Evolutionary conservation across 2,888 invertebrate species (phyloP).

Genomic region (Nymphalis urticae): DNA sequence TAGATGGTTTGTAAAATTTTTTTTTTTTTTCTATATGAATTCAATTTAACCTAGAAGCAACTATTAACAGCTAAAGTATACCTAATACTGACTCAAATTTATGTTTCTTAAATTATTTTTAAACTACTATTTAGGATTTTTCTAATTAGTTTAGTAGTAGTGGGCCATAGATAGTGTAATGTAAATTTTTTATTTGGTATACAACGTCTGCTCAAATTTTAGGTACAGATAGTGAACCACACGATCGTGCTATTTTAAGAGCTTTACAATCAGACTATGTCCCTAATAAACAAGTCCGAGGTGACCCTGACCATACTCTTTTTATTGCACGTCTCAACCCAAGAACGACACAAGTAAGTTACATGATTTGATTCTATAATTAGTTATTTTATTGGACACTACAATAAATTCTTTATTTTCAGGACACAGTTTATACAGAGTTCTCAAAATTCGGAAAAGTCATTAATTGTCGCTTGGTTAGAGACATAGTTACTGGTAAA

Average conservation of each 20-base stretch:
- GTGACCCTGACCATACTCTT: slow-evolving; percentile 86
- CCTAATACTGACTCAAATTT: too few species aligned
- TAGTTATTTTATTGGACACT: background rate
- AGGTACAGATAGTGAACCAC: slow-evolving; percentile 89
- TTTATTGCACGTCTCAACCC: slow-evolving; percentile 88
- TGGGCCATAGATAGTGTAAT: too few species aligned
- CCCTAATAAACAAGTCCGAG: slow-evolving; percentile 84
- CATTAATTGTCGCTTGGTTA: slow-evolving; percentile 83
- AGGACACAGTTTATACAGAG: slow-evolving; percentile 79
- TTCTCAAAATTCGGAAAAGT: slow-evolving; percentile 86
- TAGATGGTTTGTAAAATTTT: slow-evolving; percentile 83
- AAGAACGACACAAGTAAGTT: slow-evolving; percentile 81
- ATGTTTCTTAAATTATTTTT: too few species aligned
- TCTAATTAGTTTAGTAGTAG: too few species aligned
- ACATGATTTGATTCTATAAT: background rate
- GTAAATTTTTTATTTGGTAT: too few species aligned
- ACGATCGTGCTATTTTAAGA: slow-evolving; percentile 88
- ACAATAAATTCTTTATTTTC: slow-evolving; percentile 20
- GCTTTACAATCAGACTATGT: slow-evolving; percentile 85
- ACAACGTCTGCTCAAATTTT: background rate
- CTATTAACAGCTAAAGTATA: too few species aligned
- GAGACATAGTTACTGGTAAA: slow-evolving; percentile 91
- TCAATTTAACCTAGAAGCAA: too few species aligned
- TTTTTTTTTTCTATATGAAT: too few species aligned
- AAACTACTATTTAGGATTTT: too few species aligned